A percentile compares a stretch with the other conserved stretches of the same genome.
Conservation (phyloP, 2,113 vertebrate species). For the Rhagologus leucostigma region DNA sequence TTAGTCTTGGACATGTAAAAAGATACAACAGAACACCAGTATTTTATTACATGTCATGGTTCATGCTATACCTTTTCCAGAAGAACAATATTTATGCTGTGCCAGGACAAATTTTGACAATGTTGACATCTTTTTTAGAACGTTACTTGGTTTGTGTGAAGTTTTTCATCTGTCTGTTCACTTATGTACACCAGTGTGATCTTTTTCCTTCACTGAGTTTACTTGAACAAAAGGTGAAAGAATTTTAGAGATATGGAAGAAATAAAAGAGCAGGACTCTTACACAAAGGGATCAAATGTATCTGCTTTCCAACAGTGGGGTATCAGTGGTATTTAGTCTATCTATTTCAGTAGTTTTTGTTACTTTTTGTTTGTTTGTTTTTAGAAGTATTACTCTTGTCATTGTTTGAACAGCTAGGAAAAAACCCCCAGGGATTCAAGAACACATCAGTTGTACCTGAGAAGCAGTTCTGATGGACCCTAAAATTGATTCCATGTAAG, state of each 20-base stretch:
- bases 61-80: neutral
- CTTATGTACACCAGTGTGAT: neutral
- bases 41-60: neutral
- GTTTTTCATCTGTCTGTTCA: neutral
- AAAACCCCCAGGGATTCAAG: neutral
- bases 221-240: neutral
- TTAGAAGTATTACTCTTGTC: neutral
- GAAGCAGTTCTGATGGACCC: neutral
- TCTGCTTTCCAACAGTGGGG: neutral
- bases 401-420: neutral
- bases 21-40: neutral
- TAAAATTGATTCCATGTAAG: neutral
- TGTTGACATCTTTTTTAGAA: neutral
- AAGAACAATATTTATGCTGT: neutral
- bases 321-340: neutral
- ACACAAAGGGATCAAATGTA: neutral
- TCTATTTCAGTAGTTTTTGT: neutral
- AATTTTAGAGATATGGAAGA: neutral
- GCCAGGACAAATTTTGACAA: neutral
- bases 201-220: neutral
- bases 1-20: neutral
- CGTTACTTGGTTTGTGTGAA: neutral
- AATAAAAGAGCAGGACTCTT: neutral
- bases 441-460: neutral
- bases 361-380: neutral